phyloP scores from a whole-genome alignment of 2,888 invertebrate species.

The Lasioglossum leucozonium region DNA sequence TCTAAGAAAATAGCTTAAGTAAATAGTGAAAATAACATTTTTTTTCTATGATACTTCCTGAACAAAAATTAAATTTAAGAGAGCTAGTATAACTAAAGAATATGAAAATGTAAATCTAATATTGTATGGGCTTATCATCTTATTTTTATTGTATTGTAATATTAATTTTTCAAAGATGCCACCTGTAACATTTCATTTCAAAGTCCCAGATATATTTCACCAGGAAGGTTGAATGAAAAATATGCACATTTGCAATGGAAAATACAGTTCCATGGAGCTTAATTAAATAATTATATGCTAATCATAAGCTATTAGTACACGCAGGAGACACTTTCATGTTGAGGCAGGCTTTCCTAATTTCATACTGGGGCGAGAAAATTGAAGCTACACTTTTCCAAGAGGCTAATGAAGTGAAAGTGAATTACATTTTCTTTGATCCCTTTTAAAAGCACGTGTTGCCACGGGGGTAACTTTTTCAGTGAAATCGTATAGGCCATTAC shows the following conservation, averaged over 20 bases:
- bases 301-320: conserved; percentile 53
- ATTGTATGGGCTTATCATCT: not conserved
- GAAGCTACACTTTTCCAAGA: conserved; percentile 44
- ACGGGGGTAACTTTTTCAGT: conserved; percentile 22
- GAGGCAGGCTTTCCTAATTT: conserved; percentile 40
- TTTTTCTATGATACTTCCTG: not conserved
- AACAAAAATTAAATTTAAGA: not conserved
- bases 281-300: conserved; percentile 43
- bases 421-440: conserved; percentile 65
- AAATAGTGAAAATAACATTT: not conserved
- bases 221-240: not conserved
- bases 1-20: too few relatives aligned
- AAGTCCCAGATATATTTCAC: not conserved
- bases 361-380: conserved; percentile 38
- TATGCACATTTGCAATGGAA: not conserved
- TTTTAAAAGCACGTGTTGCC: conserved; percentile 44
- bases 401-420: conserved; percentile 51
- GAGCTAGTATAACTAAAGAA: not conserved
- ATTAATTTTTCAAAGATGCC: not conserved
- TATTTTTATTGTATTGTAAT: not conserved
- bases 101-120: not conserved
- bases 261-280: not conserved
- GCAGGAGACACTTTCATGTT: conserved; percentile 18
- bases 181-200: not conserved
- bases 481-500: conserved; percentile 8